phyloP scores from a whole-genome alignment of 1,140 invertebrate species.

The Archegozetes longisetosus region DNA sequence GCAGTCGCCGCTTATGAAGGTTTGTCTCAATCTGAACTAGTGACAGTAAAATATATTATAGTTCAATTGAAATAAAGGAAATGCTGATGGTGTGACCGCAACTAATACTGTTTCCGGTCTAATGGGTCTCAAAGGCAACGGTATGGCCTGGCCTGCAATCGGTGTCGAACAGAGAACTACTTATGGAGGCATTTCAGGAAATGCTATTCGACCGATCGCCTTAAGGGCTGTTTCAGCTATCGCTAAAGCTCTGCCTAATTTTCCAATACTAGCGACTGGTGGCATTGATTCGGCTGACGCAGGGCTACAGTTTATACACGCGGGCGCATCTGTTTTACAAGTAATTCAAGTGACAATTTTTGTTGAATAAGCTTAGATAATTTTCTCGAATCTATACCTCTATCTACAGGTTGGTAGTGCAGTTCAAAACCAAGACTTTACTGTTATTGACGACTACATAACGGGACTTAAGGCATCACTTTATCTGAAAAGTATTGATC shows the following conservation, averaged over 20 bases:
- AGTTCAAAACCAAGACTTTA: constrained; percentile 96
- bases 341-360: constrained; percentile 30
- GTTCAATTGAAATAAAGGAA: constrained; percentile 37
- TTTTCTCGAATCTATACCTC: not conserved
- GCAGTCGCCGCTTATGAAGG: constrained; percentile 78
- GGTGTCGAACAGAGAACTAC: constrained; percentile 66
- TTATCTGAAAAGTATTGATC: constrained; percentile 53
- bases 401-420: constrained; percentile 67
- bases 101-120: constrained; percentile 90
- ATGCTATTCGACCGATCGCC: constrained; percentile 83
- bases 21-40: constrained; percentile 25
- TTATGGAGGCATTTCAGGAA: constrained; percentile 91
- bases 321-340: constrained; percentile 77
- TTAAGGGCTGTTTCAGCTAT: constrained; percentile 74
- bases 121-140: constrained; percentile 67
- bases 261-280: constrained; percentile 81
- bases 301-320: constrained; percentile 77
- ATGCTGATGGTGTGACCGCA: constrained; percentile 83
- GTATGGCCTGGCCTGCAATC: constrained; percentile 74
- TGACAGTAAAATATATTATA: constrained; percentile 33
- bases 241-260: constrained; percentile 58
- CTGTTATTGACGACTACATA: constrained; percentile 80
- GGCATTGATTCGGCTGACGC: constrained; percentile 92
- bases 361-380: no score
- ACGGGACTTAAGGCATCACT: constrained; percentile 75